Evolutionary conservation across 1,140 invertebrate species (phyloP).

Genomic region (Steinernema khuongi): DNA sequence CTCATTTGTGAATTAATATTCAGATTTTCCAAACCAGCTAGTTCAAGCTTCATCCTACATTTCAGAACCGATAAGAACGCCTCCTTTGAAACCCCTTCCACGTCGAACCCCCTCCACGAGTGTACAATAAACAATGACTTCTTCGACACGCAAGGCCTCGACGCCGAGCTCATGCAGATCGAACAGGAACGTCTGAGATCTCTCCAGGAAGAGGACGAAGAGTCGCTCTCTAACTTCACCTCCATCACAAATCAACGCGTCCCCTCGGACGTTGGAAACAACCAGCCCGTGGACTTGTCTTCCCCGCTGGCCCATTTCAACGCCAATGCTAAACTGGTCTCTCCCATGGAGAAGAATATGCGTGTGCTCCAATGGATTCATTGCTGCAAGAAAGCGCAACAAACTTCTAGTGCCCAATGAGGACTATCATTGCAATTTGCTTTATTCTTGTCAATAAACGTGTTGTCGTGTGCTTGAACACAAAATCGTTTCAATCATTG

Average conservation of each 20-base stretch:
- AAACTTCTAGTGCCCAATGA: neutral
- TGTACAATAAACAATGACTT: neutral
- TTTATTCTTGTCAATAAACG: constrained; percentile 1
- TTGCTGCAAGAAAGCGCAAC: neutral
- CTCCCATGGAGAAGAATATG: constrained; percentile 5
- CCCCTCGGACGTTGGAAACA: neutral
- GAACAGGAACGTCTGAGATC: neutral
- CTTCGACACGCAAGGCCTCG: neutral
- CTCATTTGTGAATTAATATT: neutral
- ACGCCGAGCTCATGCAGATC: neutral
- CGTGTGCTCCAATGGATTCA: constrained; percentile 1
- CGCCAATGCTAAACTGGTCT: neutral
- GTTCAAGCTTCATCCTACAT: too few species aligned
- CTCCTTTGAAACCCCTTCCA: neutral
- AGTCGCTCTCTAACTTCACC: neutral
- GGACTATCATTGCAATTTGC: neutral
- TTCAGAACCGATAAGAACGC: neutral
- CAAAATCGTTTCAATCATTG: too few species aligned
- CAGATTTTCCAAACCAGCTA: neutral
- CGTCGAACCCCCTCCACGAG: neutral
- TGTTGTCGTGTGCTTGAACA: neutral
- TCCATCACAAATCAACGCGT: neutral
- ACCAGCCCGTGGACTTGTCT: neutral
- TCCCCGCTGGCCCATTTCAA: neutral
- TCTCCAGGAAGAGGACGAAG: neutral